Percentiles rank a stretch among this genome's conserved stretches.
These are phyloP conservation scores for Drosophila tripunctata DNA, from an alignment of 2,888 invertebrate species.

Conservation along the genomic window DNA sequence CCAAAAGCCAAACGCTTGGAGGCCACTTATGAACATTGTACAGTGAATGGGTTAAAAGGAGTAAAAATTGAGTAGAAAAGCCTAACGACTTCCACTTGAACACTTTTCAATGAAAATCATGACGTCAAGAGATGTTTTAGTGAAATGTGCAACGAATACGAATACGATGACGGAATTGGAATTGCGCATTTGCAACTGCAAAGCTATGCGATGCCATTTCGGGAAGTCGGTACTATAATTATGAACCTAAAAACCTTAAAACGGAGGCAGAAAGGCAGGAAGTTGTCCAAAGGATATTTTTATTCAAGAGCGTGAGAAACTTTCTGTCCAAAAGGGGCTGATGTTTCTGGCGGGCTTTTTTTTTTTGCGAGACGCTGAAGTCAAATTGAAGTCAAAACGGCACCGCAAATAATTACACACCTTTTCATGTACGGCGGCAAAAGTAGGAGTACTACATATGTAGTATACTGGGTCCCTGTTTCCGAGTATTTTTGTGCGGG, in stretches of 20 bases:
- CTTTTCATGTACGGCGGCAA: slow-evolving; percentile 28
- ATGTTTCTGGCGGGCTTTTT: slow-evolving; percentile 71
- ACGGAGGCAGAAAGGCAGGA: slow-evolving; percentile 44
- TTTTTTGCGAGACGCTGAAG: slow-evolving; percentile 30
- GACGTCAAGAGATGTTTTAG: slow-evolving; percentile 23
- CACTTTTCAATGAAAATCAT: slow-evolving; percentile 76
- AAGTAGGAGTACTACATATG: slow-evolving; percentile 12
- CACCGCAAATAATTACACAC: slow-evolving; percentile 72
- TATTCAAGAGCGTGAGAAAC: slow-evolving; percentile 70
- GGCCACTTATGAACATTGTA: slow-evolving; percentile 49
- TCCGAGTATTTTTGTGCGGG: slow-evolving; percentile 1
- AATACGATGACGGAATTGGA: slow-evolving; percentile 14
- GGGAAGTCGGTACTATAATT: slow-evolving; percentile 55
- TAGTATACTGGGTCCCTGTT: slow-evolving; percentile 19
- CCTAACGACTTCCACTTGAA: slow-evolving; percentile 79
- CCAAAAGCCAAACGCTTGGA: slow-evolving; percentile 47
- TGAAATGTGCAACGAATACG: slow-evolving; percentile 69
- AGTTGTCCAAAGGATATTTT: slow-evolving; percentile 55
- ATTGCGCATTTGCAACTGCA: slow-evolving; percentile 72
- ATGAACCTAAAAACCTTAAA: slow-evolving; percentile 22
- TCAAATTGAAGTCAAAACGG: slow-evolving; percentile 62
- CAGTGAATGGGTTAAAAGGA: slow-evolving; percentile 27
- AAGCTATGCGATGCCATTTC: slow-evolving; percentile 37
- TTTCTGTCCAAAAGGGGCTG: slow-evolving; percentile 35
- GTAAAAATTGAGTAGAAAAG: slow-evolving; percentile 61